phyloP scores from a whole-genome alignment of 2,888 invertebrate species.

The Ellobium chinense region DNA sequence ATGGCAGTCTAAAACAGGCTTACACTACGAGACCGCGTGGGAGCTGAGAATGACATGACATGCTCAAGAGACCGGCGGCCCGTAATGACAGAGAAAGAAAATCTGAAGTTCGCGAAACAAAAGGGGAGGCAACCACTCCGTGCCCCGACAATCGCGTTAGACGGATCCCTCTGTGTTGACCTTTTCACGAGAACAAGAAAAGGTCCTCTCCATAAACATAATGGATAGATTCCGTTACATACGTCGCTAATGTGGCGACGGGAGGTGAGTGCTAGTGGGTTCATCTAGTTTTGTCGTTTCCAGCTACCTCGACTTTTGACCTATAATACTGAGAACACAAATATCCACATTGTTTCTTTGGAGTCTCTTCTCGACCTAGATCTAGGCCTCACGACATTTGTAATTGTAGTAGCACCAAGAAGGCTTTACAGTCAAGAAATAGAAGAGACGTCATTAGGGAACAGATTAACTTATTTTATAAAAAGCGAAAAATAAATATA shows the following conservation, averaged over 20 bases:
- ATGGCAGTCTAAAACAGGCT: neutral
- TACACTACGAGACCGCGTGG: neutral
- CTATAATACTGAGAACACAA: no score
- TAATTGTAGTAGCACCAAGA: no score
- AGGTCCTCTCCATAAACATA: slow-evolving; percentile 40
- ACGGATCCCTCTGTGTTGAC: slow-evolving; percentile 29
- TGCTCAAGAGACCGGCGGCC: neutral
- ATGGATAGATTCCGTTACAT: slow-evolving; percentile 40
- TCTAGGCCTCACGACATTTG: no score
- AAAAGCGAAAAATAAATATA: no score
- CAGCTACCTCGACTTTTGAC: neutral
- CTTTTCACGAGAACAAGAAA: slow-evolving; percentile 27
- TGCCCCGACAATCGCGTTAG: neutral
- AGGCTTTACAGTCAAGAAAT: no score
- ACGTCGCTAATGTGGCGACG: slow-evolving; percentile 5
- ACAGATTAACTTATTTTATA: no score
- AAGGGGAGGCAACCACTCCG: neutral
- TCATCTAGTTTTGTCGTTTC: slow-evolving; percentile 7
- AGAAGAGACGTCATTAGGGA: no score
- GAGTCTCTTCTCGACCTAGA: no score
- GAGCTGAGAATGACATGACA: neutral
- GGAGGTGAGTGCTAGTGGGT: neutral
- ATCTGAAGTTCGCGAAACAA: neutral
- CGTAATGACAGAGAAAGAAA: neutral
- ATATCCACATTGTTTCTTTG: no score